phyloP scores from a whole-genome alignment of 2,113 vertebrate species.

The Morone saxatilis region DNA sequence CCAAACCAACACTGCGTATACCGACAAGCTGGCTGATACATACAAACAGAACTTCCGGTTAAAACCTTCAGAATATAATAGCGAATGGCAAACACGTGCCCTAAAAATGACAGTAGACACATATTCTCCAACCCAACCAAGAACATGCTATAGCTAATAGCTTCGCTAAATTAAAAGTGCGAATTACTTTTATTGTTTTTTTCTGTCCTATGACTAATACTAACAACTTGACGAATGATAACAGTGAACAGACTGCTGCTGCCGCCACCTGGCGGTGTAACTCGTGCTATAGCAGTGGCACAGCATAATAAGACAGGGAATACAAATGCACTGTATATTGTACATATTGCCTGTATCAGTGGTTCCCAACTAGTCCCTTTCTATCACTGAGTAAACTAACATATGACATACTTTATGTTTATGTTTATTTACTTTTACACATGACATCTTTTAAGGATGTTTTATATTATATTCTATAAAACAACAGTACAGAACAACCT shows the following conservation, averaged over 20 bases:
- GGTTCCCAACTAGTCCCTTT: too few relatives aligned
- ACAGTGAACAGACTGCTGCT: not conserved
- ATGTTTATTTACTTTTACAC: too few relatives aligned
- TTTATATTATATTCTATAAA: too few relatives aligned
- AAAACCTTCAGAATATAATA: not conserved
- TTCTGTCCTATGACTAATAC: conserved; percentile 1
- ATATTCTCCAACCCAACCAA: not conserved
- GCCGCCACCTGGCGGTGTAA: conserved; percentile 12
- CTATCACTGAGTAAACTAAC: too few relatives aligned
- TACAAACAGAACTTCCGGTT: conserved; percentile 7
- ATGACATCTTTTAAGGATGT: too few relatives aligned
- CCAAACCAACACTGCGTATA: not conserved
- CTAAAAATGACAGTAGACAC: not conserved
- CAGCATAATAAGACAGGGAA: not conserved
- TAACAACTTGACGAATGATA: not conserved
- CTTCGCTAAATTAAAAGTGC: not conserved
- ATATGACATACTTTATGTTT: too few relatives aligned
- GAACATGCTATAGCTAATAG: too few relatives aligned
- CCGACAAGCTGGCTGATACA: not conserved
- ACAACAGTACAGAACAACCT: too few relatives aligned
- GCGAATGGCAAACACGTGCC: rapidly evolving
- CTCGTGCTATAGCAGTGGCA: not conserved
- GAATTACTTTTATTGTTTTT: not conserved
- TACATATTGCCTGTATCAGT: too few relatives aligned
- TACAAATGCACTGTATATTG: not conserved